These are phyloP conservation scores for Lepidocyrtinus sp. DNA, from an alignment of 2,888 invertebrate species.

Conservation along the genomic window DNA sequence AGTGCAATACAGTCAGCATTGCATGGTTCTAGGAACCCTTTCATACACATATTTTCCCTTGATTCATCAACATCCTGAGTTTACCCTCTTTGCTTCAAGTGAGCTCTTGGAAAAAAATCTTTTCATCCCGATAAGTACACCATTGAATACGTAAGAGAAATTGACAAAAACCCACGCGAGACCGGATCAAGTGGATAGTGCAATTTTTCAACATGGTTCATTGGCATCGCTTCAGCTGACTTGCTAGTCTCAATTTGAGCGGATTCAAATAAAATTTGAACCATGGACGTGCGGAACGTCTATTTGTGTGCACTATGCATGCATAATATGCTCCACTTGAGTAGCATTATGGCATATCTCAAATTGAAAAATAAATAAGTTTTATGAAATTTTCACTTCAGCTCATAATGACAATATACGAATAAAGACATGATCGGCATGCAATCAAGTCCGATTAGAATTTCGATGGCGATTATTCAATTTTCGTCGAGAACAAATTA, in stretches of 20 bases:
- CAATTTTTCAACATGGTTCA: neutral
- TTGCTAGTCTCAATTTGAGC: constrained; percentile 1
- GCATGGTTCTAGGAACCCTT: neutral
- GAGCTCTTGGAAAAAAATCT: constrained; percentile 1
- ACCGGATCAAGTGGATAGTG: neutral
- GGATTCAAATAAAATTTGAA: neutral
- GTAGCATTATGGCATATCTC: neutral
- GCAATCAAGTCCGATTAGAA: constrained; percentile 6
- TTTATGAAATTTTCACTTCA: constrained; percentile 20
- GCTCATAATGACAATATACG: neutral
- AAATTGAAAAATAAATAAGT: neutral
- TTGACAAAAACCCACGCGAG: too few relatives aligned
- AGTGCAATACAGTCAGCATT: neutral
- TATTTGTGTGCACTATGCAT: constrained; percentile 9
- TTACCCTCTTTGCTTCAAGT: neutral
- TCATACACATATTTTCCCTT: too few relatives aligned
- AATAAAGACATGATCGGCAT: neutral
- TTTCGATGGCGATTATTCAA: neutral
- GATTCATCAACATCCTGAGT: neutral
- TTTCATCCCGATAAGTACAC: too few relatives aligned
- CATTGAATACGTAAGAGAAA: too few relatives aligned
- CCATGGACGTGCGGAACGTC: neutral
- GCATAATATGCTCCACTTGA: neutral
- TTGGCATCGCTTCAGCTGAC: neutral
- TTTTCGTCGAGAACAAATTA: neutral